Percentiles rank a stretch among this genome's conserved stretches.
Evolutionary conservation across 2,113 vertebrate species (phyloP).

Genomic region (Nibea coibor): DNA sequence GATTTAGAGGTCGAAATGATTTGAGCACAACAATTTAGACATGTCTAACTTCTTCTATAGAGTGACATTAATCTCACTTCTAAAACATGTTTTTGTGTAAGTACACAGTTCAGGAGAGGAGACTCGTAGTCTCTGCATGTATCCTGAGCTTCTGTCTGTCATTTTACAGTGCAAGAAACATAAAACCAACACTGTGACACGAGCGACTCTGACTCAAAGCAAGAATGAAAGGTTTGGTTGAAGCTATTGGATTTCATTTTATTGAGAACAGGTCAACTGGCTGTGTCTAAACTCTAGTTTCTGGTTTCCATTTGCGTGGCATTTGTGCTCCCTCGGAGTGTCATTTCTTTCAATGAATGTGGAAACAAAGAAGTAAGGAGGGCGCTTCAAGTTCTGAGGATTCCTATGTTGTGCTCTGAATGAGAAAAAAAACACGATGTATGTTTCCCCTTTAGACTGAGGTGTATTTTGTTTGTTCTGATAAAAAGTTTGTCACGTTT

Average conservation of each 20-base stretch:
- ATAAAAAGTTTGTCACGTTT: not conserved
- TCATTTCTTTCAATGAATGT: not conserved
- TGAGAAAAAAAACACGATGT: constrained; percentile 11
- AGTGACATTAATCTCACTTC: not conserved
- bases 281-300: not conserved
- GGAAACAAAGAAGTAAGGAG: constrained; percentile 4
- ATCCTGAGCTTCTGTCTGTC: not conserved
- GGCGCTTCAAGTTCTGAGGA: not conserved
- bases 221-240: not conserved
- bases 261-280: not conserved
- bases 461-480: not conserved
- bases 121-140: not conserved
- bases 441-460: not conserved
- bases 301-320: not conserved
- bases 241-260: not conserved
- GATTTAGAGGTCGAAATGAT: not conserved
- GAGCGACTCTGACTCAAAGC: not conserved
- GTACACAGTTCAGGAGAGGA: not conserved
- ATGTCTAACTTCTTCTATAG: not conserved
- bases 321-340: not conserved
- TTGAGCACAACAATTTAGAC: not conserved
- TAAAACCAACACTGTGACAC: no score
- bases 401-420: not conserved
- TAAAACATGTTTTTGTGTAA: not conserved
- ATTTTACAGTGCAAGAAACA: not conserved